Evolutionary conservation across 2,888 invertebrate species (phyloP).

Genomic region (Drosophila gaucha): DNA sequence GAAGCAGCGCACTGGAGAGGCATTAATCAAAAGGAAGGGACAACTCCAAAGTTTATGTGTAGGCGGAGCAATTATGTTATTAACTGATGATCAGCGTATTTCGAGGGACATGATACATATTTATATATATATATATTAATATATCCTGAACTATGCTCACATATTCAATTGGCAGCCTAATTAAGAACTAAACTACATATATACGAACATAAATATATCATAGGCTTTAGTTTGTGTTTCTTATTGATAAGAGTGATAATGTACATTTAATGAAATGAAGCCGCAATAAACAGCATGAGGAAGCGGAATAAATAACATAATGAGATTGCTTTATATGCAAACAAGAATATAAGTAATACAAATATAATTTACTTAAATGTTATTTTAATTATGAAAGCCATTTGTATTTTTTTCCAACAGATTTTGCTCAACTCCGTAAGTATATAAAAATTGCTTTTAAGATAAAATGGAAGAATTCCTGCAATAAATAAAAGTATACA

Average conservation of each 20-base stretch:
- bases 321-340: constrained; percentile 58
- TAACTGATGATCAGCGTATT: constrained; percentile 25
- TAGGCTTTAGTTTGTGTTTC: constrained; percentile 78
- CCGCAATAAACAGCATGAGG: constrained; percentile 25
- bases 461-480: too few species aligned
- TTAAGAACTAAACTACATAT: constrained; percentile 42
- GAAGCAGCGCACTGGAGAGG: constrained; percentile 1
- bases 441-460: too few species aligned
- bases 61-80: constrained; percentile 25
- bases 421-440: not conserved
- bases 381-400: not conserved
- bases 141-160: constrained; percentile 38
- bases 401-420: too few species aligned
- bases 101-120: constrained; percentile 32
- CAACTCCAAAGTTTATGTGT: constrained; percentile 10
- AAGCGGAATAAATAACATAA: constrained; percentile 42
- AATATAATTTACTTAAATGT: constrained; percentile 11
- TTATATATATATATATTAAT: constrained; percentile 12
- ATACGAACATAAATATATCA: constrained; percentile 62
- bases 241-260: constrained; percentile 74
- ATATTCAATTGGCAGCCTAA: constrained; percentile 46
- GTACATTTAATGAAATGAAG: constrained; percentile 64
- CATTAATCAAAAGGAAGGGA: constrained; percentile 30
- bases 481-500: too few species aligned
- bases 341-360: constrained; percentile 23